Evolutionary conservation across 2,888 invertebrate genomes (phyloP).

Genomic region (Microplitis manilae): DNA sequence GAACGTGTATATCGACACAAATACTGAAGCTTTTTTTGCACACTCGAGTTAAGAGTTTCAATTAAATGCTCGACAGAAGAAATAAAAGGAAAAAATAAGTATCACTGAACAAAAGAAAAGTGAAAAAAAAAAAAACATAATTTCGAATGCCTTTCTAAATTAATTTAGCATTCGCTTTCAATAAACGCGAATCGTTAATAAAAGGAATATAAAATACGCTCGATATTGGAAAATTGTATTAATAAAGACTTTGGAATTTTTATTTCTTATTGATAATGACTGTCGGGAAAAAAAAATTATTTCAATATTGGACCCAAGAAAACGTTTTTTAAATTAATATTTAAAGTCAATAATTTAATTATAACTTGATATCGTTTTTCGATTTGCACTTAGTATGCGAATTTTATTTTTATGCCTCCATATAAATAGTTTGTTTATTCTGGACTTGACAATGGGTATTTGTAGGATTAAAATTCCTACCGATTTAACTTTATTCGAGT

Average conservation of each 20-base stretch:
- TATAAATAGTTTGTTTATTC: neutral
- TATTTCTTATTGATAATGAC: conserved; percentile 5
- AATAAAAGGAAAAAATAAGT: conserved; percentile 22
- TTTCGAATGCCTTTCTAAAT: conserved; percentile 23
- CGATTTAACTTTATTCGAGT: neutral
- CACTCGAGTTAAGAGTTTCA: conserved; percentile 39
- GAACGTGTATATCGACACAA: conserved; percentile 1
- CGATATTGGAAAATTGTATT: conserved; percentile 3
- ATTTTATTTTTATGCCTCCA: neutral
- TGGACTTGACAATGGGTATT: neutral
- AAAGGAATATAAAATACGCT: neutral
- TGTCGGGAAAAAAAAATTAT: neutral
- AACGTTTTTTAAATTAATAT: neutral
- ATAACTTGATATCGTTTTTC: conserved; percentile 1
- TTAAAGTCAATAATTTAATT: neutral
- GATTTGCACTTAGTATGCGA: neutral
- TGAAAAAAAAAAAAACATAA: conserved; percentile 29
- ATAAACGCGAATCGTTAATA: conserved; percentile 23
- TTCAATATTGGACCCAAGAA: neutral
- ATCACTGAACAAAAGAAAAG: conserved; percentile 11
- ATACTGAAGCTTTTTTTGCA: conserved; percentile 19
- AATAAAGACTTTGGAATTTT: conserved; percentile 6
- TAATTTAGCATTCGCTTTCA: conserved; percentile 30
- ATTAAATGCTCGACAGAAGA: conserved; percentile 36
- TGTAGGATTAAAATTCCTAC: conserved; percentile 5